A percentile compares a stretch with the other conserved stretches of the same genome.
phyloP scores from a whole-genome alignment of 37 sponge, comb jelly and placozoan genomes.

The Theonella swinhoei region DNA sequence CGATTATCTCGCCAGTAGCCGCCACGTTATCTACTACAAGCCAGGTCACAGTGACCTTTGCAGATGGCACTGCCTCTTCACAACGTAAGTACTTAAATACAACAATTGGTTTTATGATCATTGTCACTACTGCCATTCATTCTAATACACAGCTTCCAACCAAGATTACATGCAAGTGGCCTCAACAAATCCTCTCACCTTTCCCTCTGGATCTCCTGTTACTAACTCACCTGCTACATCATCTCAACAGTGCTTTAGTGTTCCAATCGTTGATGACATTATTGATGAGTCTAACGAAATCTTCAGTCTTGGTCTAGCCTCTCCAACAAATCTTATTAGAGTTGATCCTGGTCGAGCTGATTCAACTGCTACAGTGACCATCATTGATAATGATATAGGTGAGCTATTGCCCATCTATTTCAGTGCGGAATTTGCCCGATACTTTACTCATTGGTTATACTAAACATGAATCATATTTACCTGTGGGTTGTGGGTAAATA shows the following conservation, averaged over 20 bases:
- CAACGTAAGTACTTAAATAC: background rate
- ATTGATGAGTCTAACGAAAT: conserved; percentile 7
- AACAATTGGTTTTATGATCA: no score
- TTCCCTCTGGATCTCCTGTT: background rate
- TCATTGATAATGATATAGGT: background rate
- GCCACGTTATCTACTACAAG: background rate
- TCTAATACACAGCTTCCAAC: no score
- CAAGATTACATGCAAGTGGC: no score
- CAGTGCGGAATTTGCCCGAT: no score
- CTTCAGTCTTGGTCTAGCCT: background rate
- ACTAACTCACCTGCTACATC: background rate
- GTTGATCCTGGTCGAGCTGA: background rate
- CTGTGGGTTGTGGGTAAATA: no score
- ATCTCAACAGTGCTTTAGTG: background rate
- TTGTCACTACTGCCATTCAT: no score
- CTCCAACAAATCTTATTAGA: background rate
- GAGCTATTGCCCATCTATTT: no score
- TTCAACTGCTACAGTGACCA: background rate
- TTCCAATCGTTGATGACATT: conserved; percentile 16
- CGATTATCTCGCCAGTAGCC: background rate
- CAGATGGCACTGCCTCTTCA: background rate
- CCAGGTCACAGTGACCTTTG: background rate
- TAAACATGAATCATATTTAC: no score
- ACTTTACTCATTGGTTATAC: no score
- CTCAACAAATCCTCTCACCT: no score